phyloP scores from a whole-genome alignment of 2,797 vertebrate genomes.

The Fistularia commersonii region DNA sequence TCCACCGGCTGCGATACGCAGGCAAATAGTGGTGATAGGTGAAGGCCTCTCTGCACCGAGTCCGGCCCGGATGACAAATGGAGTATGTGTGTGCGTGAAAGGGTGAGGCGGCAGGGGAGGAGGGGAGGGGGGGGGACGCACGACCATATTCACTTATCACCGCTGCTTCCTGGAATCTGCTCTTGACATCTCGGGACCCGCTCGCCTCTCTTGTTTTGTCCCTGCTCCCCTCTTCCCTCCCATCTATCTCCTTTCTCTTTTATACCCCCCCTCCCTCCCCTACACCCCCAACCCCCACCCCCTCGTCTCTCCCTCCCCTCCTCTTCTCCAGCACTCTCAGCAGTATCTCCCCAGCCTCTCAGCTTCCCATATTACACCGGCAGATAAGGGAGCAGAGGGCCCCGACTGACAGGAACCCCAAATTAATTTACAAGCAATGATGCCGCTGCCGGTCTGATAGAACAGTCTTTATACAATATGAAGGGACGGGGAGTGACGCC shows the following conservation, averaged over 20 bases:
- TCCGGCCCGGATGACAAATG: constrained; percentile 91
- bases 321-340: constrained; percentile 54
- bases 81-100: constrained; percentile 31
- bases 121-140: constrained; percentile 55
- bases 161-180: constrained; percentile 53
- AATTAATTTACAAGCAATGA: constrained; percentile 77
- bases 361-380: constrained; percentile 66
- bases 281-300: constrained; percentile 2
- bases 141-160: constrained; percentile 90
- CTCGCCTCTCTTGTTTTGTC: constrained; percentile 47
- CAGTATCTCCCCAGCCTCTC: constrained; percentile 75
- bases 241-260: constrained; percentile 67
- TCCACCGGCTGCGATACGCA: constrained; percentile 85
- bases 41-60: constrained; percentile 86
- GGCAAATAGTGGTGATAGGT: constrained; percentile 92
- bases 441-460: constrained; percentile 64
- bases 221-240: constrained; percentile 35
- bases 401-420: constrained; percentile 68
- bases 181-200: constrained; percentile 76
- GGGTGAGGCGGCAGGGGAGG: constrained; percentile 9
- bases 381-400: constrained; percentile 66
- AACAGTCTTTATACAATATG: constrained; percentile 70
- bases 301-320: constrained; percentile 17
- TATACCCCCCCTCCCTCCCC: constrained; percentile 34
- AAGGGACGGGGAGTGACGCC: constrained; percentile 59